Percentiles rank a stretch among this genome's conserved stretches.
Evolutionary conservation across 2,113 vertebrate species (phyloP).

Genomic region (Pseudopodoces humilis): DNA sequence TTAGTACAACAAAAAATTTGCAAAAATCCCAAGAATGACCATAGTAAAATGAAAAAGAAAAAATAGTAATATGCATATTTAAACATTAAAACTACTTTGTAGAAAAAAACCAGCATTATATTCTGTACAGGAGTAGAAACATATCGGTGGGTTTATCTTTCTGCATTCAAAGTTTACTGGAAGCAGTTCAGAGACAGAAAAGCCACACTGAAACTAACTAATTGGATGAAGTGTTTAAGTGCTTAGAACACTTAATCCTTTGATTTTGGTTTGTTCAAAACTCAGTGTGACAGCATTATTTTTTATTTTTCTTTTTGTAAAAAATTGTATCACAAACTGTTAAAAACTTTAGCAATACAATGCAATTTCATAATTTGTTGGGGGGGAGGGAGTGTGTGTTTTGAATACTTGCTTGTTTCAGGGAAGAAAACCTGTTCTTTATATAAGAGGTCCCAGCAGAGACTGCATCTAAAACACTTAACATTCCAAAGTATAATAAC

Average conservation of each 20-base stretch:
- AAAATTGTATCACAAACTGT: constrained; percentile 62
- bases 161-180: constrained; percentile 3
- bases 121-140: background rate
- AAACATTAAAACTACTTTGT: constrained; percentile 20
- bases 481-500: constrained; percentile 75
- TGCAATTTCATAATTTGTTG: background rate
- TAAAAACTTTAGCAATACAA: constrained; percentile 65
- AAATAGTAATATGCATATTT: background rate
- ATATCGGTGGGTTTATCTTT: constrained; percentile 33
- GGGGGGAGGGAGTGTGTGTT: background rate
- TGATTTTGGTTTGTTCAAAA: constrained; percentile 39
- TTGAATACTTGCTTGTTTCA: constrained; percentile 61
- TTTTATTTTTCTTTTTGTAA: constrained; percentile 57
- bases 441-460: constrained; percentile 67
- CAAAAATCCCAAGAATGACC: background rate
- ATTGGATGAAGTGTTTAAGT: constrained; percentile 9
- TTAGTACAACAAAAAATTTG: background rate
- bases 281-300: constrained; percentile 58
- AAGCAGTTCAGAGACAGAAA: constrained; percentile 15
- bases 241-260: constrained; percentile 58
- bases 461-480: constrained; percentile 74
- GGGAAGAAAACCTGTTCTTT: constrained; percentile 55
- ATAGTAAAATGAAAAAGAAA: background rate
- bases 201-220: background rate
- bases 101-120: background rate